Evolutionary conservation across 2,113 vertebrate genomes (phyloP).

Genomic region (Ginglymostoma cirratum): DNA sequence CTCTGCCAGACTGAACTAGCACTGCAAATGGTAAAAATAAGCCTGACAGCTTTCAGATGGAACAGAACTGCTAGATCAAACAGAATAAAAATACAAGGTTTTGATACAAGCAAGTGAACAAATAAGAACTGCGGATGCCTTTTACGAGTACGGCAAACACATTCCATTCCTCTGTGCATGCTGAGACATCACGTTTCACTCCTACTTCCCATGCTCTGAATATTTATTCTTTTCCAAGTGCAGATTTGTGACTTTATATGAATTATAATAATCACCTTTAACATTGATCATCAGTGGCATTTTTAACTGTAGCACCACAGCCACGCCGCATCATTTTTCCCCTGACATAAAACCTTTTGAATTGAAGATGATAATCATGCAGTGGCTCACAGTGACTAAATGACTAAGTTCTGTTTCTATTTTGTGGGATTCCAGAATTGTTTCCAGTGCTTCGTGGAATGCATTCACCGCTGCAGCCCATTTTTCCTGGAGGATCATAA

Average conservation of each 20-base stretch:
- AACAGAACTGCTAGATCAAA: background rate
- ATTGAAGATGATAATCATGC: background rate
- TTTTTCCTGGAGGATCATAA: background rate
- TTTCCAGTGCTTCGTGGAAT: background rate
- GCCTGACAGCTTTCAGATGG: background rate
- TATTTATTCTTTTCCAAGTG: background rate
- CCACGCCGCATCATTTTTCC: background rate
- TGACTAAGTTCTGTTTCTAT: background rate
- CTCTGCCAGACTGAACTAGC: background rate
- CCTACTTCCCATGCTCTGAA: background rate
- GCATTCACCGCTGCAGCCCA: background rate
- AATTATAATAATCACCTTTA: background rate
- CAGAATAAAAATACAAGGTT: background rate
- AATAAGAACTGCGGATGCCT: background rate
- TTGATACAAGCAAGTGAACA: background rate
- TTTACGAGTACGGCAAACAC: background rate
- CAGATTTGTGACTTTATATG: background rate
- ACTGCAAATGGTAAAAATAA: background rate
- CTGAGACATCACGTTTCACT: background rate
- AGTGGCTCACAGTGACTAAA: background rate
- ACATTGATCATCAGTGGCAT: background rate
- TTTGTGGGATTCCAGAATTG: background rate
- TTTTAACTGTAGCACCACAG: background rate
- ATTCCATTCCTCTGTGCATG: background rate
- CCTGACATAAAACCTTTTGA: background rate